phyloP scores from a whole-genome alignment of 2,888 invertebrate species.

The Cryptus viduatorius region DNA sequence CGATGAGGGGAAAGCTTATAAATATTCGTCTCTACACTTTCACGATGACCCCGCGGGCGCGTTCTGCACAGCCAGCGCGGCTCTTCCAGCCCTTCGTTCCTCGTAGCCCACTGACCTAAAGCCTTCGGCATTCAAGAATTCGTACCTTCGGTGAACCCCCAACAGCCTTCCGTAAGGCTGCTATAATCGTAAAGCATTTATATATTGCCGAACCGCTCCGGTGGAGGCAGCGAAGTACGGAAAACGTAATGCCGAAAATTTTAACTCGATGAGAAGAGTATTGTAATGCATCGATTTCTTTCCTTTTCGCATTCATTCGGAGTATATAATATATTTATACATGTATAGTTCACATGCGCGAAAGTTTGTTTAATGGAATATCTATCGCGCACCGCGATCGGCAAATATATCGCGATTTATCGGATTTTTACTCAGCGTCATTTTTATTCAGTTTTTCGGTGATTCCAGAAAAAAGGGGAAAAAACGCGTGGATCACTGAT shows the following conservation, averaged over 20 bases:
- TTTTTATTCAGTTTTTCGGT: background rate
- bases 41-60: constrained; percentile 41
- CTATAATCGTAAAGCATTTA: constrained; percentile 68
- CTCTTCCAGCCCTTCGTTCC: constrained; percentile 46
- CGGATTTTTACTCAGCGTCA: too few species aligned
- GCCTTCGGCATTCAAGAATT: constrained; percentile 58
- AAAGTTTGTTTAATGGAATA: too few species aligned
- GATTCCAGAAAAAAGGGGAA: background rate
- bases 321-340: background rate
- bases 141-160: constrained; percentile 54
- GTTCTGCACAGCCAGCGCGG: constrained; percentile 28
- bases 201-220: constrained; percentile 14
- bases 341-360: background rate
- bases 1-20: constrained; percentile 60
- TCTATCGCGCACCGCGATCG: too few species aligned
- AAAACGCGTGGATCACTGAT: background rate
- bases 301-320: background rate
- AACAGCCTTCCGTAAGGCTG: constrained; percentile 45
- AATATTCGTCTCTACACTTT: constrained; percentile 68
- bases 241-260: constrained; percentile 19
- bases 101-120: constrained; percentile 72
- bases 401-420: too few species aligned
- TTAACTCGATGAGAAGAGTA: background rate
- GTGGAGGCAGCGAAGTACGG: background rate
- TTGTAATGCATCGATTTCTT: background rate